Evolutionary conservation across 2,888 invertebrate species (phyloP).

Genomic region (Pachliopta kotzebuea): DNA sequence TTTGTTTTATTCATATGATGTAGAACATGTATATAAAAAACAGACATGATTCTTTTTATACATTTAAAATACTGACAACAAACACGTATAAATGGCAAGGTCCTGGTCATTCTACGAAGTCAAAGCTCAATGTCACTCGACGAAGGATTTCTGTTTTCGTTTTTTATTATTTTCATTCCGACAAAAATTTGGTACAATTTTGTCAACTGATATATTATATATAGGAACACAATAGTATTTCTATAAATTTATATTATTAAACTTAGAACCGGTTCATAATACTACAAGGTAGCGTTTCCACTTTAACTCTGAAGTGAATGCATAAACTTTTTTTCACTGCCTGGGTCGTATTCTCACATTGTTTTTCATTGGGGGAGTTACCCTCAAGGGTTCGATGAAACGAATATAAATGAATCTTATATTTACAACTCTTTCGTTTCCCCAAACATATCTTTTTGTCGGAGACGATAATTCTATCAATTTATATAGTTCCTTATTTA

Average conservation of each 20-base stretch:
- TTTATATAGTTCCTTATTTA: neutral
- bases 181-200: no score
- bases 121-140: no score
- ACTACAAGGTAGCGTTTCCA: neutral
- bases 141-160: no score
- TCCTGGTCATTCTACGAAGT: no score
- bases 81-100: no score
- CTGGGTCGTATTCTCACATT: conserved; percentile 8
- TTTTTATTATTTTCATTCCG: no score
- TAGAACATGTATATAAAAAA: conserved; percentile 46
- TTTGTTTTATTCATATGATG: conserved; percentile 80
- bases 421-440: conserved; percentile 77
- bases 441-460: conserved; percentile 31
- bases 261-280: neutral
- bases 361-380: conserved; percentile 14
- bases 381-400: conserved; percentile 67
- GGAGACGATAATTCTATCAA: neutral
- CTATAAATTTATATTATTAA: no score
- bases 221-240: no score
- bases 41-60: no score
- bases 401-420: conserved; percentile 80
- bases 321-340: conserved; percentile 23
- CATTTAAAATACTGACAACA: no score
- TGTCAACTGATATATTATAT: no score
- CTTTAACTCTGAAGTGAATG: neutral